Conservation (phyloP, 2,888 invertebrate species). For the Dryobotodes eremita region DNA sequence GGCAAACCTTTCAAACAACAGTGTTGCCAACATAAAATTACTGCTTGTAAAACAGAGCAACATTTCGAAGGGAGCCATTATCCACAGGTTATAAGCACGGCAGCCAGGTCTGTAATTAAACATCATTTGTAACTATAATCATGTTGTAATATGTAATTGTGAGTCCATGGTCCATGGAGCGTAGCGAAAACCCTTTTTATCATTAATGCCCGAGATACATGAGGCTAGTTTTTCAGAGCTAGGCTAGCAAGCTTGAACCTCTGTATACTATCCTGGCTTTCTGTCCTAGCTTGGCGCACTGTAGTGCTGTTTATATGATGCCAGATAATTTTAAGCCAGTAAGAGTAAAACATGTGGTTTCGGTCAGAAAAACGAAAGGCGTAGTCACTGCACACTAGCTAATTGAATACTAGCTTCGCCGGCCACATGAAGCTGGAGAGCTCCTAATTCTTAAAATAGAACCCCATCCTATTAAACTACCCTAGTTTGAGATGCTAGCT, state of each 20-base stretch:
- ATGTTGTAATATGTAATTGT: slow-evolving; percentile 51
- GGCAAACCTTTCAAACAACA: slow-evolving; percentile 43
- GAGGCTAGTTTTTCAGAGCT: not conserved
- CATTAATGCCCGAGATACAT: not conserved
- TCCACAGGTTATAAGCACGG: slow-evolving; percentile 47
- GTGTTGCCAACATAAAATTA: slow-evolving; percentile 51
- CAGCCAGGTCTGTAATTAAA: slow-evolving; percentile 55
- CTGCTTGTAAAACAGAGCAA: slow-evolving; percentile 49
- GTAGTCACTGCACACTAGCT: too few relatives aligned
- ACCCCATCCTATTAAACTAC: not conserved
- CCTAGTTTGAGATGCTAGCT: too few relatives aligned
- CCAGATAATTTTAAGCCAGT: too few relatives aligned
- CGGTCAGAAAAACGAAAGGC: too few relatives aligned
- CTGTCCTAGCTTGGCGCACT: too few relatives aligned
- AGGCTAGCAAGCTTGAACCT: not conserved
- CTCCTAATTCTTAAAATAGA: too few relatives aligned
- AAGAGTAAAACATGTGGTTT: too few relatives aligned
- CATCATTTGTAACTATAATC: slow-evolving; percentile 55
- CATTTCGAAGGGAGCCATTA: slow-evolving; percentile 59
- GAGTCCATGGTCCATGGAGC: slow-evolving; percentile 37
- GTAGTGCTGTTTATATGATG: too few relatives aligned
- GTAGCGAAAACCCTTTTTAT: slow-evolving; percentile 37
- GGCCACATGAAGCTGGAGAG: too few relatives aligned
- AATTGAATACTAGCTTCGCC: too few relatives aligned
- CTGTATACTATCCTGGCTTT: too few relatives aligned